Conservation (phyloP, 2,888 invertebrate genomes). For the Hipparchia semele region DNA sequence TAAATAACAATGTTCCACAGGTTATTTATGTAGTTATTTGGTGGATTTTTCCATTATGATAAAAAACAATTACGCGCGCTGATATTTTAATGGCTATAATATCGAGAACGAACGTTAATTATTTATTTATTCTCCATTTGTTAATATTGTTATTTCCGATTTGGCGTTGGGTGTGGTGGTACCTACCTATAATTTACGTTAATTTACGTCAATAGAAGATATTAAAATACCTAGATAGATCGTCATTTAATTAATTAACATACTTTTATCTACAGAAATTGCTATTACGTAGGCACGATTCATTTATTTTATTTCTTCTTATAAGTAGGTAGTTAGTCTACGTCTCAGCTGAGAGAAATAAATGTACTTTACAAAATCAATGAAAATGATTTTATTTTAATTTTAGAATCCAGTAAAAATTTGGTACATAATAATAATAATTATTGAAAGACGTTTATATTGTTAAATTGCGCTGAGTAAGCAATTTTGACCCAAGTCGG, state of each 20-base stretch:
- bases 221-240: neutral
- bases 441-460: too few species aligned
- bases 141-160: conserved; percentile 2
- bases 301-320: too few species aligned
- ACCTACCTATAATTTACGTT: neutral
- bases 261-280: neutral
- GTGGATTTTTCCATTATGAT: conserved; percentile 32
- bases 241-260: neutral
- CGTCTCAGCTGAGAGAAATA: too few species aligned
- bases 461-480: too few species aligned
- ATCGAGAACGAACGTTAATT: neutral
- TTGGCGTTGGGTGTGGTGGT: neutral
- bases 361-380: too few species aligned
- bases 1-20: conserved; percentile 23
- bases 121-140: conserved; percentile 8
- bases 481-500: too few species aligned
- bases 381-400: too few species aligned
- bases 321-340: too few species aligned
- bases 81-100: neutral
- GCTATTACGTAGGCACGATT: too few species aligned
- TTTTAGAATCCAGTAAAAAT: too few species aligned
- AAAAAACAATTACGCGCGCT: conserved; percentile 20
- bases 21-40: conserved; percentile 22
- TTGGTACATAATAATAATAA: too few species aligned
- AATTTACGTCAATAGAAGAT: neutral